A percentile compares a stretch with the other conserved stretches of the same genome.
Evolutionary conservation across 2,888 invertebrate genomes (phyloP).

Genomic region (Cryptus armator): DNA sequence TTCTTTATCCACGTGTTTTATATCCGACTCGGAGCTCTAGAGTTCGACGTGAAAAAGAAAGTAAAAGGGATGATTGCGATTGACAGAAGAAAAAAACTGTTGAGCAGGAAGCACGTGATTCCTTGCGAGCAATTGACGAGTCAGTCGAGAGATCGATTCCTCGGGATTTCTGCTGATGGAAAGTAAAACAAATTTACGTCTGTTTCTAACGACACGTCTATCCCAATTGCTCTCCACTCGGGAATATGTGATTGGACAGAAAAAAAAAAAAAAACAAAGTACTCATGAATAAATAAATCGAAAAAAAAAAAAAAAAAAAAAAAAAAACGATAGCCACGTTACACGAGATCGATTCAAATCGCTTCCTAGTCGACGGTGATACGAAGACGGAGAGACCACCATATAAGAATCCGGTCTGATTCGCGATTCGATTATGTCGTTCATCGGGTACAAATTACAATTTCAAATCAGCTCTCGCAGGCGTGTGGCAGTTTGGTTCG

Average conservation of each 20-base stretch:
- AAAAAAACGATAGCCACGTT: slow-evolving; percentile 58
- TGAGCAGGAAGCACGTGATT: slow-evolving; percentile 64
- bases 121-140: slow-evolving; percentile 53
- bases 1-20: slow-evolving; percentile 25
- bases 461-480: slow-evolving; percentile 73
- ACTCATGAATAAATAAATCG: slow-evolving; percentile 14
- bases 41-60: slow-evolving; percentile 41
- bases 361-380: slow-evolving; percentile 78
- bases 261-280: background rate
- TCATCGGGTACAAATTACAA: slow-evolving; percentile 76
- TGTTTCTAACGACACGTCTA: slow-evolving; percentile 58
- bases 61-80: slow-evolving; percentile 59
- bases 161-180: slow-evolving; percentile 40
- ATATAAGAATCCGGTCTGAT: slow-evolving; percentile 76
- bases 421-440: slow-evolving; percentile 80
- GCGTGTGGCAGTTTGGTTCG: slow-evolving; percentile 36
- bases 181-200: slow-evolving; percentile 63
- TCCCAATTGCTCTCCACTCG: slow-evolving; percentile 52
- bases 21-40: background rate
- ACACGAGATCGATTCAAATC: slow-evolving; percentile 77
- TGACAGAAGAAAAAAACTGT: slow-evolving; percentile 9
- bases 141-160: slow-evolving; percentile 59
- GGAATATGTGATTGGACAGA: slow-evolving; percentile 30
- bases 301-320: slow-evolving; percentile 25
- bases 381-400: slow-evolving; percentile 67